Evolutionary conservation across 2,888 invertebrate species (phyloP), one percentile per base, ranked within the genome.

Genomic region (Epinotia bilunana): DNA sequence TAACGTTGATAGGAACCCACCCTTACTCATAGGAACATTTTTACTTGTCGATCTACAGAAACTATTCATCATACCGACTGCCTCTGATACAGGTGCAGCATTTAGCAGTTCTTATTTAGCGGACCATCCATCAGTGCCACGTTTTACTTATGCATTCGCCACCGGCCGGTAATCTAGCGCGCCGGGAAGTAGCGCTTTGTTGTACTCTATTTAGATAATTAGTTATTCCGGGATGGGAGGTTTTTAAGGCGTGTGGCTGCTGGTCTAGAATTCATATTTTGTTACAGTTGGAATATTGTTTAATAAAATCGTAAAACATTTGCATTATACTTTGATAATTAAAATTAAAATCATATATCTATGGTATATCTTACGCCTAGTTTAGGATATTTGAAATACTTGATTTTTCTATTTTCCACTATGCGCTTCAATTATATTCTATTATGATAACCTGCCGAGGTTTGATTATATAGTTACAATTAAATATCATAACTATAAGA

Each of bases 81-180:
- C 46, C 3, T 33, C 20, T 28, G 69, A 18, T 61, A 61, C 70
- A 70, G 70, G 61, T 70, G 63, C 70, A 70, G 64, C 39, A 60
- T 70, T 64, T 70, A 74, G 49, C 73, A 46, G 62, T 43, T 62
- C 62, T 62, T 63, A 64, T 60, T 73, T 60, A 74, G 28, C 70
- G 43, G 46, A 53, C 68, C 71, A 79, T 79, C 77, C 77, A 77
- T 77, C 77, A 77, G 76, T 64, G 58, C 69, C 74, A 61, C 71
- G 65, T 65, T 78, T 79, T 77, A 78, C 76, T 79, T 79, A 79
- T 79, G 73, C 77, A 79, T 77, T 79, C 79, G 43, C 53, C 63
- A 61, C 12, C 61, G 73, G 57, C 49, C 65, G 62, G 71, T 77
- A 78, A 78, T 77, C 69, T 67, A 53, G 72, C 16, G 39, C 61